Evolutionary conservation across 2,888 invertebrate genomes (phyloP).

Genomic region (Cepaea hortensis): DNA sequence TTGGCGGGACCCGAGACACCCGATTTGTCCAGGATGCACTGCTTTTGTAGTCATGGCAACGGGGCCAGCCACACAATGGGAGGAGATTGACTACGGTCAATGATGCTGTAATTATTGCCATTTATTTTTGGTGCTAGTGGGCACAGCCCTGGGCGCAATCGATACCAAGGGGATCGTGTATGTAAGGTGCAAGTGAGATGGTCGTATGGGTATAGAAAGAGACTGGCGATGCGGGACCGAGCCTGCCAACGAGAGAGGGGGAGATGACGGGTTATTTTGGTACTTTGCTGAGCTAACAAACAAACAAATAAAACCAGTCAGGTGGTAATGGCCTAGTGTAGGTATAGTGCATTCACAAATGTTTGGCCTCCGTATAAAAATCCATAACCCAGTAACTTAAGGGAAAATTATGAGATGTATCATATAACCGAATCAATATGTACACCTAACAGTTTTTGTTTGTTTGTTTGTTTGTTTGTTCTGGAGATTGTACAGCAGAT

Average conservation of each 20-base stretch:
- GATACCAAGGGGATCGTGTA: conserved; percentile 8
- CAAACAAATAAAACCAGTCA: no score
- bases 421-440: no score
- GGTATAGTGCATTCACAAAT: no score
- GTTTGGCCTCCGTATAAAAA: no score
- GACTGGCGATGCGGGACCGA: neutral
- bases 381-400: no score
- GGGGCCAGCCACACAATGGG: conserved; percentile 4
- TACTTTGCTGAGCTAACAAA: no score
- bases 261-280: no score
- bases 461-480: no score
- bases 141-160: conserved; percentile 22
- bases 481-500: no score
- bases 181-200: neutral
- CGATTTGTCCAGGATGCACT: conserved; percentile 26
- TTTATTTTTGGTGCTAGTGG: conserved; percentile 23
- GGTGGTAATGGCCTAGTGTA: no score
- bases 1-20: neutral
- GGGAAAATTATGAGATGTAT: no score
- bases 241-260: neutral
- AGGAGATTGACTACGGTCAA: conserved; percentile 27
- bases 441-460: no score
- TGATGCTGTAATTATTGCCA: conserved; percentile 31
- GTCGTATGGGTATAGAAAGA: neutral
- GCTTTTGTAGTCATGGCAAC: conserved; percentile 36